phyloP scores from a whole-genome alignment of 2,888 invertebrate species.

The Spilarctia lutea region DNA sequence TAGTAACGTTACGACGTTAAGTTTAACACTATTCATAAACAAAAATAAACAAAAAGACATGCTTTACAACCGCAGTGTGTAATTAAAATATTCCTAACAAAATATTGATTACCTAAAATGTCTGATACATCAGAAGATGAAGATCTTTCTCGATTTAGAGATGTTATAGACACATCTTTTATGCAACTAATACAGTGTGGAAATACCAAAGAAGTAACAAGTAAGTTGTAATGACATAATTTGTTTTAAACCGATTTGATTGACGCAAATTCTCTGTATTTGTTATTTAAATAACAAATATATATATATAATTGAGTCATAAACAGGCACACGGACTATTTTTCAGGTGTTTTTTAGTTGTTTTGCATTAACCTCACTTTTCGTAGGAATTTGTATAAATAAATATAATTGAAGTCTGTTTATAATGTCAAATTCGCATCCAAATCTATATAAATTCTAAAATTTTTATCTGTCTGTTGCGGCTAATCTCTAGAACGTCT shows the following conservation, averaged over 20 bases:
- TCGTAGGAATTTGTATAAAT: background rate
- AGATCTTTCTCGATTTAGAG: constrained; percentile 78
- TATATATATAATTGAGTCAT: background rate
- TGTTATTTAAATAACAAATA: background rate
- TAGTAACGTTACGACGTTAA: background rate
- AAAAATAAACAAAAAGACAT: constrained; percentile 34
- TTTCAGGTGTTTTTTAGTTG: background rate
- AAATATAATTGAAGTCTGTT: too few relatives aligned
- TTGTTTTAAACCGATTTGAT: too few relatives aligned
- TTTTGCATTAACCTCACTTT: background rate
- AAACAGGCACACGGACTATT: background rate
- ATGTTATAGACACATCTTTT: constrained; percentile 83
- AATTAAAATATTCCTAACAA: too few relatives aligned
- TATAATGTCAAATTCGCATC: too few relatives aligned
- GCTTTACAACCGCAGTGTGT: too few relatives aligned
- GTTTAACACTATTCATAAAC: constrained; percentile 22
- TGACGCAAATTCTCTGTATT: background rate
- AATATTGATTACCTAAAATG: constrained; percentile 57
- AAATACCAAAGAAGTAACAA: constrained; percentile 51
- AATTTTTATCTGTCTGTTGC: too few relatives aligned
- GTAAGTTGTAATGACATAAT: constrained; percentile 27
- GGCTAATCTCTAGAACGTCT: too few relatives aligned
- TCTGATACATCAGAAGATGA: constrained; percentile 83
- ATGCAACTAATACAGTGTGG: constrained; percentile 67
- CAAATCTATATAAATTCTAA: too few relatives aligned